Percentiles rank a stretch among this genome's conserved stretches.
phyloP scores from a whole-genome alignment of 1,140 invertebrate species.

The Antheraea pernyi region DNA sequence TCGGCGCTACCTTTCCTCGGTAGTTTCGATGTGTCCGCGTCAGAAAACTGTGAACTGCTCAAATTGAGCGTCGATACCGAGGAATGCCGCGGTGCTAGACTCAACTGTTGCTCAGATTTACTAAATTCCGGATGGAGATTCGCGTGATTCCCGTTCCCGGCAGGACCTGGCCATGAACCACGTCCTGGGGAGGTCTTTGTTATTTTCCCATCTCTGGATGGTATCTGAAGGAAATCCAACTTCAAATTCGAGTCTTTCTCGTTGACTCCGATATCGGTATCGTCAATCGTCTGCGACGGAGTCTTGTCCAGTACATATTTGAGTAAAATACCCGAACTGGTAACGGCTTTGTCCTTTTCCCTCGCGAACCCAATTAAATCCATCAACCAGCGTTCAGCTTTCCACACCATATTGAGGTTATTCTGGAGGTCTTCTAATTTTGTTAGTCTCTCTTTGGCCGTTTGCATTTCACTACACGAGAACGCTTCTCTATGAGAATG shows the following conservation, averaged over 20 bases:
- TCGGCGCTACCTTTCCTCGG: conserved; percentile 83
- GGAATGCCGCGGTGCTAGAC: conserved; percentile 73
- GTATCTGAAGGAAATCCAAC: conserved; percentile 83
- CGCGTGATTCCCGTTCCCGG: conserved; percentile 77
- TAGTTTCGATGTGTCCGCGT: conserved; percentile 73
- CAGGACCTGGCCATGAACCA: conserved; percentile 91
- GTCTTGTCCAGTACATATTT: conserved; percentile 75
- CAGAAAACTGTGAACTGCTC: conserved; percentile 77
- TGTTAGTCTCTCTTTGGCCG: conserved; percentile 90
- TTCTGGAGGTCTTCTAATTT: conserved; percentile 90
- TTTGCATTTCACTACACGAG: conserved; percentile 90
- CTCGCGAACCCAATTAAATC: conserved; percentile 95
- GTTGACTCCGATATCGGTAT: conserved; percentile 30
- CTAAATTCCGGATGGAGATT: conserved; percentile 86
- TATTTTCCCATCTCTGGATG: conserved; percentile 85
- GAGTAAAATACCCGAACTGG: conserved; percentile 67
- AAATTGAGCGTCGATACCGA: conserved; percentile 73
- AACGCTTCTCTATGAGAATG: conserved; percentile 96
- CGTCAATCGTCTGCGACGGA: conserved; percentile 45
- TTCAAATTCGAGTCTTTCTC: conserved; percentile 62
- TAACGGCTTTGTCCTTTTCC: conserved; percentile 83
- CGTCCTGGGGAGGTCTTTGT: conserved; percentile 87
- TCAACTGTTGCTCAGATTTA: conserved; percentile 90
- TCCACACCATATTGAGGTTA: conserved; percentile 93
- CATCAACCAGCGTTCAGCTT: conserved; percentile 95